Evolutionary conservation across 2,797 vertebrate genomes (phyloP).

Genomic region (Typhlichthys subterraneus): DNA sequence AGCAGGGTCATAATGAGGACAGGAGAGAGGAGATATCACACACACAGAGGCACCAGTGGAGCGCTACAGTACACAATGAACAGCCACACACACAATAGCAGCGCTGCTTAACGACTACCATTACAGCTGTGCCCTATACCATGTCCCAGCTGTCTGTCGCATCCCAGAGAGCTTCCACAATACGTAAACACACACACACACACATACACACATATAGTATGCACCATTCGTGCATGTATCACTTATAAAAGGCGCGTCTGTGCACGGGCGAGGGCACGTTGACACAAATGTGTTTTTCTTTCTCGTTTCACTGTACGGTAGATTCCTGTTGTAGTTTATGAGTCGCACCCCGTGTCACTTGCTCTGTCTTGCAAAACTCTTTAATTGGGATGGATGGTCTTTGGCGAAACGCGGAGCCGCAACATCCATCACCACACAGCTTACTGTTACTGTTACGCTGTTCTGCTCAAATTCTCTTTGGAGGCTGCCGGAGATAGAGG

Average conservation of each 20-base stretch:
- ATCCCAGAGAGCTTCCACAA: constrained; percentile 35
- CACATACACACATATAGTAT: constrained; percentile 8
- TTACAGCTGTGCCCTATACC: constrained; percentile 24
- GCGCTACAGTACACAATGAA: neutral
- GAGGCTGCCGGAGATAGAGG: constrained; percentile 21
- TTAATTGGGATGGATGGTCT: constrained; percentile 61
- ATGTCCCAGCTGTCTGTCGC: constrained; percentile 2
- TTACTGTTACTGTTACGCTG: constrained; percentile 31
- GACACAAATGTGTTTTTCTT: neutral
- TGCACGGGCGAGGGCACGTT: neutral
- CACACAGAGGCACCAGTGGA: neutral
- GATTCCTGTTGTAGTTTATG: constrained; percentile 29
- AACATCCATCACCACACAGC: constrained; percentile 56
- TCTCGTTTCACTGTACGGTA: constrained; percentile 19
- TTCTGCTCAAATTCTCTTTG: constrained; percentile 31
- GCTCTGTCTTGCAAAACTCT: constrained; percentile 33
- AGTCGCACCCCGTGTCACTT: constrained; percentile 24
- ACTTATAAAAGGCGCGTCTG: neutral
- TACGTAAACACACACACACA: constrained; percentile 16
- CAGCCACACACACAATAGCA: constrained; percentile 24
- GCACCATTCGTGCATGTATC: neutral
- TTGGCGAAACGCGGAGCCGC: constrained; percentile 40
- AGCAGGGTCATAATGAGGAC: neutral
- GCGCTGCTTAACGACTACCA: constrained; percentile 35
- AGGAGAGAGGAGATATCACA: neutral